Conservation (phyloP, 1,140 invertebrate genomes). For the Brachionus paranguensis region DNA sequence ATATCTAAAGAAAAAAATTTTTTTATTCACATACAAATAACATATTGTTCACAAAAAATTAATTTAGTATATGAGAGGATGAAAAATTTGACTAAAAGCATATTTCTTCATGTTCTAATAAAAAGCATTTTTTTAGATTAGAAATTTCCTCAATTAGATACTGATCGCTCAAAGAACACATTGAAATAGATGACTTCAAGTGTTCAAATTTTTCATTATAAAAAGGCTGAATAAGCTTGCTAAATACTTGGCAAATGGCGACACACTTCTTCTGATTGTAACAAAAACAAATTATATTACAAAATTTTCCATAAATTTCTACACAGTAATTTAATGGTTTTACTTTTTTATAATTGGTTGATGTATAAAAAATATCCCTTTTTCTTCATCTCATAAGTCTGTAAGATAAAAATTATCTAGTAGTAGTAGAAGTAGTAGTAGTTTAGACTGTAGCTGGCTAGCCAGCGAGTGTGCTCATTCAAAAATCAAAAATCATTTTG, state of each 20-base stretch:
- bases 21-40: too few species aligned
- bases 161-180: background rate
- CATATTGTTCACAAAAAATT: too few species aligned
- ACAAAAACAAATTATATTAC: background rate
- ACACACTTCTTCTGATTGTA: background rate
- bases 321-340: background rate
- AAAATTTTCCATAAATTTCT: background rate
- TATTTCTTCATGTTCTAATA: too few species aligned
- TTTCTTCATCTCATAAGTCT: background rate
- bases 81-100: background rate
- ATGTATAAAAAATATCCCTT: background rate
- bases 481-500: too few species aligned
- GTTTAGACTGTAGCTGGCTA: too few species aligned
- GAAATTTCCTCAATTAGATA: background rate
- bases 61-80: background rate
- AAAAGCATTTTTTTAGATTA: background rate
- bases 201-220: background rate
- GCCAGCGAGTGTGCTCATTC: too few species aligned
- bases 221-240: background rate
- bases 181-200: background rate
- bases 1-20: too few species aligned
- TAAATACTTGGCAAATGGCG: background rate
- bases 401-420: background rate
- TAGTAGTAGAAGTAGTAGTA: too few species aligned
- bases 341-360: background rate